phyloP scores from a whole-genome alignment of 2,797 vertebrate species.

The Pipistrellus pygmaeus region DNA sequence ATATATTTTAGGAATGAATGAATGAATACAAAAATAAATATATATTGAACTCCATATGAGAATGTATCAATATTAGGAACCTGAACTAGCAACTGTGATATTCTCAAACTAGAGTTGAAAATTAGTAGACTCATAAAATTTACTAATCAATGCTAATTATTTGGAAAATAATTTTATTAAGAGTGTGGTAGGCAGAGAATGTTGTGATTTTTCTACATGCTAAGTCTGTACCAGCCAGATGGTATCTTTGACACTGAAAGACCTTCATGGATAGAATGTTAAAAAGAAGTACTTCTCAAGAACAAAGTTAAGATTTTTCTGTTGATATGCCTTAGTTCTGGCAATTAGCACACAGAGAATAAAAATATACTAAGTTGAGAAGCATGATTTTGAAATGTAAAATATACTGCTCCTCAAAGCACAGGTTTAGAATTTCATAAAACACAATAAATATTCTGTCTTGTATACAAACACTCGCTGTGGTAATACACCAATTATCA shows the following conservation, averaged over 20 bases:
- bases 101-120: background rate
- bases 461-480: background rate
- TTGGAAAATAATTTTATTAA: background rate
- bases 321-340: background rate
- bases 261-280: background rate
- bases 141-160: background rate
- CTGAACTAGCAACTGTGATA: background rate
- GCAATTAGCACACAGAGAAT: background rate
- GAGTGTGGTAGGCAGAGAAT: background rate
- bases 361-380: background rate
- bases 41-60: background rate
- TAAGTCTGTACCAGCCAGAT: background rate
- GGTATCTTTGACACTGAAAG: background rate
- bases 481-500: background rate
- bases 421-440: background rate
- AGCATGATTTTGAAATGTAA: conserved; percentile 26
- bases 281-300: background rate
- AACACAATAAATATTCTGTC: background rate
- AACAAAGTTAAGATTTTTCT: background rate
- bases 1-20: background rate
- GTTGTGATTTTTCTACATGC: background rate
- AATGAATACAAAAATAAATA: background rate
- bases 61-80: background rate
- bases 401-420: background rate
- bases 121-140: background rate